Conservation (phyloP, 2,888 invertebrate species). For the Drosophila aldrichi region DNA sequence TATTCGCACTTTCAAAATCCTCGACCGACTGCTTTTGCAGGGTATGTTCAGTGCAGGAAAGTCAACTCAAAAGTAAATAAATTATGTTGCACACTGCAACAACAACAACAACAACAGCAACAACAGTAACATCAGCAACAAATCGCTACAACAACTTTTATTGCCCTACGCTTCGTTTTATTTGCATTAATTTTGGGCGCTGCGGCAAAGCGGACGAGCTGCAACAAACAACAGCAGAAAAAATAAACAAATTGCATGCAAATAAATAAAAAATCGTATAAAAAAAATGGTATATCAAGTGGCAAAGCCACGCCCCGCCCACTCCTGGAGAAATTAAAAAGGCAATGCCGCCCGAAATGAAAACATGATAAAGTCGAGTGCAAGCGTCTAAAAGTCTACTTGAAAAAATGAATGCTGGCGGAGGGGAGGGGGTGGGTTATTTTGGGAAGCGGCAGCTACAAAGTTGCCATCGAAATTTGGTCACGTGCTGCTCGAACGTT, state of each 20-base stretch:
- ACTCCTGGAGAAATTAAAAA: constrained; percentile 65
- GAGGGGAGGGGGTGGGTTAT: not conserved
- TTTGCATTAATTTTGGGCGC: constrained; percentile 70
- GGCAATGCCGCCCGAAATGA: constrained; percentile 58
- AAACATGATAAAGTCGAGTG: constrained; percentile 70
- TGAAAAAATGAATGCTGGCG: not conserved
- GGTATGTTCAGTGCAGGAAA: constrained; percentile 34
- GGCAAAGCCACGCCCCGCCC: constrained; percentile 7
- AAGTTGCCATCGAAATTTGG: constrained; percentile 75
- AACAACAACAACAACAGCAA: constrained; percentile 21
- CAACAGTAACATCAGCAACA: constrained; percentile 37
- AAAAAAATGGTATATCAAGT: constrained; percentile 33
- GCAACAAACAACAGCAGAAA: constrained; percentile 2
- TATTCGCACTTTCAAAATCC: not conserved
- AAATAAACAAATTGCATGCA: constrained; percentile 25
- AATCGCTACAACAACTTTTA: constrained; percentile 55
- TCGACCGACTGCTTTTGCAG: not conserved
- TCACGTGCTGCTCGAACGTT: constrained; percentile 65
- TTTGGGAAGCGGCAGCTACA: constrained; percentile 32
- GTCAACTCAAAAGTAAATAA: constrained; percentile 63
- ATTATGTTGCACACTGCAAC: constrained; percentile 63
- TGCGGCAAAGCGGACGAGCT: constrained; percentile 36
- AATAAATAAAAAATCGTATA: constrained; percentile 41
- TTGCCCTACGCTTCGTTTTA: constrained; percentile 64
- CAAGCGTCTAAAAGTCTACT: constrained; percentile 39